Evolutionary conservation across 2,888 invertebrate species (phyloP).

Genomic region (Oligia strigilis): DNA sequence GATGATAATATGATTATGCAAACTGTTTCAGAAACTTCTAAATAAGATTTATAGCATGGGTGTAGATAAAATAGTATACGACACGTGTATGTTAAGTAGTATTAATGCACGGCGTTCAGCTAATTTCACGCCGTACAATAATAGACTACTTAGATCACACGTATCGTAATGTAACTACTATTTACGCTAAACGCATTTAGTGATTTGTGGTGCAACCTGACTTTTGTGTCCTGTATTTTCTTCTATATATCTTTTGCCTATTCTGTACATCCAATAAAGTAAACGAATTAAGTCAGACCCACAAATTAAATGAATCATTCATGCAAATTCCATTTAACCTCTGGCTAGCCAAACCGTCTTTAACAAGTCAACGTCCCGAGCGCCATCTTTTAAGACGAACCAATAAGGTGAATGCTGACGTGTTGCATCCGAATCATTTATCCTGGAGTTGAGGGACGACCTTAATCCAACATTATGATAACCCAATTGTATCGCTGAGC

Average conservation of each 20-base stretch:
- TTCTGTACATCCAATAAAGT: conserved; percentile 15
- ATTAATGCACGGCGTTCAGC: no score
- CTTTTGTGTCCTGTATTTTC: neutral
- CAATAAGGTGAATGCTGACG: conserved; percentile 31
- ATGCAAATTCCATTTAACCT: conserved; percentile 41
- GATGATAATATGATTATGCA: no score
- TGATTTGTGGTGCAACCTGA: no score
- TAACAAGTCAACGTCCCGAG: conserved; percentile 30
- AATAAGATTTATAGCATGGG: no score
- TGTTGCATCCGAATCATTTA: conserved; percentile 41
- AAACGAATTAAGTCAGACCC: neutral
- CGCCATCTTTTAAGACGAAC: conserved; percentile 18
- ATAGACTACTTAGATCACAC: no score
- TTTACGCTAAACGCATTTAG: neutral
- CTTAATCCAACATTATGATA: conserved; percentile 45
- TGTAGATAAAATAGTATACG: no score
- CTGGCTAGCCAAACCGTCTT: conserved; percentile 32
- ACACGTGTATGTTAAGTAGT: no score
- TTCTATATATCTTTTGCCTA: neutral
- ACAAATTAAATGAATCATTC: conserved; percentile 28
- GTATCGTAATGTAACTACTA: no score
- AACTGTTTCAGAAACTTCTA: no score
- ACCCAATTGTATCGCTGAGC: conserved; percentile 59
- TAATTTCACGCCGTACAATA: no score
- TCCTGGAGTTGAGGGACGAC: conserved; percentile 10